These are phyloP conservation scores for Dendrolimus kikuchii DNA, from an alignment of 1,140 invertebrate species.

Conservation along the genomic window DNA sequence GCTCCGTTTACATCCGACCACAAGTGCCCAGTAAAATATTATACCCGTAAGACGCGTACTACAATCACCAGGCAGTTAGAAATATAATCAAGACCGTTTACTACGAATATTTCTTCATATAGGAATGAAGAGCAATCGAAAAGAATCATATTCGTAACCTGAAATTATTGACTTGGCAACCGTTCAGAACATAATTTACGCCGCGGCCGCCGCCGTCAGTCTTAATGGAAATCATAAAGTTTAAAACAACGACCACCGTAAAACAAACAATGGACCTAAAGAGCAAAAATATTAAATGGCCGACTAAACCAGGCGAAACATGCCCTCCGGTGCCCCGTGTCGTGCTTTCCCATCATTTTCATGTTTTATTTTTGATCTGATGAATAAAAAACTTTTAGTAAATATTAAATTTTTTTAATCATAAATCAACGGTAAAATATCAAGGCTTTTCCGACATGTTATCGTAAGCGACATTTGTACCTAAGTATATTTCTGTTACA, in stretches of 20 bases:
- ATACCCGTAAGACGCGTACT: background rate
- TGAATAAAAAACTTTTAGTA: conserved; percentile 20
- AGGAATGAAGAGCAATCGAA: conserved; percentile 46
- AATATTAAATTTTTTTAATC: conserved; percentile 22
- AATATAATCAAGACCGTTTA: conserved; percentile 1
- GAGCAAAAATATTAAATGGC: conserved; percentile 31
- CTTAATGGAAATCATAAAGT: conserved; percentile 64
- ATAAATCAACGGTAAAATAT: conserved; percentile 10
- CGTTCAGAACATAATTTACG: conserved; percentile 57
- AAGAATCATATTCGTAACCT: conserved; percentile 35
- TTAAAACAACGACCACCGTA: conserved; percentile 50
- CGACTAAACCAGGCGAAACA: conserved; percentile 23
- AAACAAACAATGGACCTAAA: conserved; percentile 69
- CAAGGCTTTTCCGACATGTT: too few relatives aligned
- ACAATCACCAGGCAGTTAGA: background rate
- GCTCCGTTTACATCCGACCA: conserved; percentile 42
- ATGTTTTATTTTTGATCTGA: background rate
- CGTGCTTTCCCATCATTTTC: conserved; percentile 27
- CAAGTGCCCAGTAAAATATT: conserved; percentile 19
- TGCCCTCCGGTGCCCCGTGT: conserved; percentile 34
- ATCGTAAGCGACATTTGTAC: too few relatives aligned
- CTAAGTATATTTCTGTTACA: too few relatives aligned
- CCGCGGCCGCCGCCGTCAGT: conserved; percentile 35
- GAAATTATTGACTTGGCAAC: conserved; percentile 62
- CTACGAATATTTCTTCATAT: conserved; percentile 20